Conservation (phyloP, 2,888 invertebrate genomes). For the Drosophila incognita region DNA sequence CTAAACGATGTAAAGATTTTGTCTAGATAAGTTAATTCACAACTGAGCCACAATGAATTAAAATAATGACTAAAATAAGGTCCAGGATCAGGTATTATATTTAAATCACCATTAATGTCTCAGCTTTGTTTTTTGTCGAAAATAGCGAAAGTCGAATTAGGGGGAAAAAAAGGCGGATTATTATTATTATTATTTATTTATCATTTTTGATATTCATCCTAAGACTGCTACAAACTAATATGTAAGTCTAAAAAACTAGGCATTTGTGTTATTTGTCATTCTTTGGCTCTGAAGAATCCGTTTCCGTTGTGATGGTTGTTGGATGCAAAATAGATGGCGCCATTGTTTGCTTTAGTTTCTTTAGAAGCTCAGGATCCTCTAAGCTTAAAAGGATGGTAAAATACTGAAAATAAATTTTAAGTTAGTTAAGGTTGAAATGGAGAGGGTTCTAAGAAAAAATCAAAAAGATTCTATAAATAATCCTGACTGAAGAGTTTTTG, state of each 20-base stretch:
- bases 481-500: background rate
- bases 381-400: constrained; percentile 27
- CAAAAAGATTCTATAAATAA: background rate
- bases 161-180: too few species aligned
- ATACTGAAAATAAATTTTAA: constrained; percentile 27
- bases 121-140: background rate
- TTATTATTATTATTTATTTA: background rate
- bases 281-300: background rate
- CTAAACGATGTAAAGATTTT: background rate
- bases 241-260: background rate
- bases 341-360: constrained; percentile 40
- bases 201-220: background rate
- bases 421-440: background rate
- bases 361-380: constrained; percentile 34
- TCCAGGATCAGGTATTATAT: background rate
- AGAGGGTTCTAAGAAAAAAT: background rate
- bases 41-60: background rate
- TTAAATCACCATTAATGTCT: background rate
- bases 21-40: background rate
- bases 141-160: background rate
- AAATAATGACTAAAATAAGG: background rate
- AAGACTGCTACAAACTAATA: background rate
- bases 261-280: background rate
- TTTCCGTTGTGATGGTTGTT: constrained; percentile 4
- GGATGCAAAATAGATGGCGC: constrained; percentile 3